Evolutionary conservation across 2,113 vertebrate genomes (phyloP), one percentile per base, ranked within the genome.

Genomic region (Prochilodus magdalenae): DNA sequence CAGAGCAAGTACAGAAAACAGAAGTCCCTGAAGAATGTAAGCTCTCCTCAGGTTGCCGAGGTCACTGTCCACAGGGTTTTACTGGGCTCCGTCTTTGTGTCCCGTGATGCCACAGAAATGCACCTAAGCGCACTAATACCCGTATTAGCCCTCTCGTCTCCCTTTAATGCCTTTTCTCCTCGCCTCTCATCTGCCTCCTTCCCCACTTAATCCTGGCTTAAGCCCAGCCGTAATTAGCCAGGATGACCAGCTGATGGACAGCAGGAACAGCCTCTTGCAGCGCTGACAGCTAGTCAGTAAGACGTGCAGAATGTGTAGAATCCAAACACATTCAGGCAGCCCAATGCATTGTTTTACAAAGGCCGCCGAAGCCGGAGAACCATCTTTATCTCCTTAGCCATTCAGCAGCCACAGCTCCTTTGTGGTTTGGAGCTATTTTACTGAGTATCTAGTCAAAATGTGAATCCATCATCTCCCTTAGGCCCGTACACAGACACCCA

Each of bases 171-270:
- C 87, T 90, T 91, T 90, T 91, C 84, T 89, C 88, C 88, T 89
- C 86, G 88, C 88, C 88, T 87, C 86, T 90, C 88, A 91, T 92
- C 91, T 89, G 87, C 86, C 86, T 77, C 87, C 87, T 88, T 86
- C 75, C 77, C 87, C 73, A 79, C 77, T 79, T 92, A 92, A 94
- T 90, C 90, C 89, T 65, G 27, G 85, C 57, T 89, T 93, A 93
- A 93, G 87, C 89, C 85, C 81, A 78, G 90, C 90, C 89, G 88
- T 93, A 91, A 93, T 94, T 93, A 93, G 83, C 82, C 90, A 75
- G 79, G 84, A 86, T 82, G 89, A 85, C 89, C 77, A 8, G 83
- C 59, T 75, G 49, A 85, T 66, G 53, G 78, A 63, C 65, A 75
- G 63, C 30, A 51, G 59, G 27, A 59, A 70, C 33, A 80, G 72